Conservation (phyloP, 2,113 vertebrate species). For the Rana temporaria region DNA sequence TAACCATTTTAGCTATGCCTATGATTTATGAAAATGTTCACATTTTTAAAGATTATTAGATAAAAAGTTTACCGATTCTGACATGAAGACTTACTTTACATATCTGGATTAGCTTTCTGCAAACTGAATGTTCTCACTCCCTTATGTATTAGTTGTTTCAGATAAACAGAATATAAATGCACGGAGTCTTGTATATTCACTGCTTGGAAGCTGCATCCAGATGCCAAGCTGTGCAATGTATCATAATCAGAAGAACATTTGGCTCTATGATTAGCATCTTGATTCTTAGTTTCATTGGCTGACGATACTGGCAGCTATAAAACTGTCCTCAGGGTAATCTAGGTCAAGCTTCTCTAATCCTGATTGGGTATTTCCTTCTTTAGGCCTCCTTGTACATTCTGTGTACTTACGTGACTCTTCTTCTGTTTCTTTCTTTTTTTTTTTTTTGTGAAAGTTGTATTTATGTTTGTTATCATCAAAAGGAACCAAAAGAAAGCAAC, state of each 20-base stretch:
- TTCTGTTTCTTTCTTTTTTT: background rate
- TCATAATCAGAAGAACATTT: slow-evolving; percentile 51
- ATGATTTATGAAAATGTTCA: background rate
- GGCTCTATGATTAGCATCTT: slow-evolving; percentile 51
- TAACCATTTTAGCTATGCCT: background rate
- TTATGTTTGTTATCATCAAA: no score
- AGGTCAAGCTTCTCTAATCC: slow-evolving; percentile 50
- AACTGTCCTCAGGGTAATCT: slow-evolving; percentile 48
- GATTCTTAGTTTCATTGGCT: slow-evolving; percentile 47
- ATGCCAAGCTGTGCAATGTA: slow-evolving; percentile 49
- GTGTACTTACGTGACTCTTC: slow-evolving; percentile 20
- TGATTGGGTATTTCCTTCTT: slow-evolving; percentile 38
- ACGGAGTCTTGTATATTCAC: slow-evolving; percentile 10
- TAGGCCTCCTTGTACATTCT: background rate
- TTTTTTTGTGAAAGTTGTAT: no score
- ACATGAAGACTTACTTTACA: background rate
- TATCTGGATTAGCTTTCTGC: background rate
- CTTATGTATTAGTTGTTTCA: slow-evolving; percentile 25
- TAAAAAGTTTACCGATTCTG: background rate
- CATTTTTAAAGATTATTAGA: background rate
- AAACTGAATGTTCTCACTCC: slow-evolving; percentile 24
- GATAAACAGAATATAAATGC: slow-evolving; percentile 31
- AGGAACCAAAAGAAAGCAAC: no score
- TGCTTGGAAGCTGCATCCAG: slow-evolving; percentile 34
- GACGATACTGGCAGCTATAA: slow-evolving; percentile 42